Conservation (phyloP, 1,140 invertebrate genomes). For the Phymastichus coffea region DNA sequence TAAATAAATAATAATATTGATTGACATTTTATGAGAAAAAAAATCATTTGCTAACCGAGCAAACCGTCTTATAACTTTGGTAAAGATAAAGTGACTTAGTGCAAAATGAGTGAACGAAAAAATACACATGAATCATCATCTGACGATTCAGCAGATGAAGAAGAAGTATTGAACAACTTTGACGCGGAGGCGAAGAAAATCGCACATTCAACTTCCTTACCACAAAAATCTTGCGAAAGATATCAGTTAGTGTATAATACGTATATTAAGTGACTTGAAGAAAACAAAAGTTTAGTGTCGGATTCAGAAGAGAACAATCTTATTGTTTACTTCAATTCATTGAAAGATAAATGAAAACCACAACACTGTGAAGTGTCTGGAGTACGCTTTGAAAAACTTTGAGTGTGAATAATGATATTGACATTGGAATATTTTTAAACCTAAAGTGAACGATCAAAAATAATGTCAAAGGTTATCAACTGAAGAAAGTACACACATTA, state of each 20-base stretch:
- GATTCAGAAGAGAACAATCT: slow-evolving; percentile 1
- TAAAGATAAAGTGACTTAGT: no score
- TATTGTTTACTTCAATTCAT: slow-evolving; percentile 8
- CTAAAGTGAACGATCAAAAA: slow-evolving; percentile 14
- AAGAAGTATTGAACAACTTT: neutral
- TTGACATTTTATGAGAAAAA: no score
- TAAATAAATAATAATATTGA: no score
- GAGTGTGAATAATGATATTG: slow-evolving; percentile 6
- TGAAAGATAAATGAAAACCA: slow-evolving; percentile 5
- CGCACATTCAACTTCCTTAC: neutral
- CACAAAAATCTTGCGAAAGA: neutral
- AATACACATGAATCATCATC: no score
- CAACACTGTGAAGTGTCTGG: neutral
- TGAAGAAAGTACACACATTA: slow-evolving; percentile 10
- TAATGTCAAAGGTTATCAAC: slow-evolving; percentile 23
- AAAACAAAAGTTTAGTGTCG: neutral
- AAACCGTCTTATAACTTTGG: no score
- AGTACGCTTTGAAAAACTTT: slow-evolving; percentile 14
- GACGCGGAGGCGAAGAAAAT: neutral
- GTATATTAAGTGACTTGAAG: neutral
- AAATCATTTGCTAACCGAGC: no score
- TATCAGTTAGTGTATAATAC: neutral
- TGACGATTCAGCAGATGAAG: slow-evolving; percentile 2
- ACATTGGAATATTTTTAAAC: slow-evolving; percentile 15
- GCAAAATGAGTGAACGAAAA: no score